Evolutionary conservation across 2,797 vertebrate species (phyloP).

Genomic region (Jordanella pulchra): DNA sequence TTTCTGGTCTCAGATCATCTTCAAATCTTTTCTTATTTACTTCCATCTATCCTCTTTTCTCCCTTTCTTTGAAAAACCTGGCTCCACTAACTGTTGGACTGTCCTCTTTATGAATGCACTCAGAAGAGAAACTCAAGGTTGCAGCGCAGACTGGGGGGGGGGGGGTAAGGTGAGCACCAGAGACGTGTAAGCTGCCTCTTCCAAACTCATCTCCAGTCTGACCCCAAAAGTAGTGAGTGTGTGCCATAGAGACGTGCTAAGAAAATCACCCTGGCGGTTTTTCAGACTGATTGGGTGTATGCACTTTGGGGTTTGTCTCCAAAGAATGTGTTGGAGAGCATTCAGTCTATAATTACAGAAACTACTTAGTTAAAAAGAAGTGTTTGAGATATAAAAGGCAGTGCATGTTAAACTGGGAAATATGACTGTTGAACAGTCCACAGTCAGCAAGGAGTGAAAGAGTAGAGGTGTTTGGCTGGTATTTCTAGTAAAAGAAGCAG

Average conservation of each 20-base stretch:
- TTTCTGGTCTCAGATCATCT: not conserved
- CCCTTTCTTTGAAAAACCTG: slow-evolving; percentile 13
- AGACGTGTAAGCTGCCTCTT: slow-evolving; percentile 56
- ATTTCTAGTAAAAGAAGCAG: not conserved
- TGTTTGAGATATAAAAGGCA: slow-evolving; percentile 15
- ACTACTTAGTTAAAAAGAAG: slow-evolving; percentile 31
- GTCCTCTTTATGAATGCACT: slow-evolving; percentile 19
- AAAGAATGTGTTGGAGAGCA: slow-evolving; percentile 19
- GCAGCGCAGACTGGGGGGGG: slow-evolving; percentile 20
- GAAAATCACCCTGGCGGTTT: slow-evolving; percentile 51
- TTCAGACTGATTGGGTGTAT: slow-evolving; percentile 21
- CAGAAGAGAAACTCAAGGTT: slow-evolving; percentile 34
- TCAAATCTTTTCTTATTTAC: slow-evolving; percentile 1
- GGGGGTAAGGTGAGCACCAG: slow-evolving; percentile 38
- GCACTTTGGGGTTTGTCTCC: slow-evolving; percentile 4
- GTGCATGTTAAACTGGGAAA: slow-evolving; percentile 33
- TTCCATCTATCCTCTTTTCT: slow-evolving; percentile 1
- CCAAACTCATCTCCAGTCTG: slow-evolving; percentile 65
- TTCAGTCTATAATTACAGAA: slow-evolving; percentile 65
- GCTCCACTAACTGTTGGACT: slow-evolving; percentile 11
- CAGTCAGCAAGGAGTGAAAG: not conserved
- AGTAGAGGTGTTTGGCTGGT: not conserved
- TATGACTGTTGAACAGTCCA: slow-evolving; percentile 24
- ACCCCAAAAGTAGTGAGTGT: slow-evolving; percentile 53
- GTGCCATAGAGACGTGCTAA: slow-evolving; percentile 40